Conservation (phyloP, 2,113 vertebrate species). For the Megaceryle torquata region DNA sequence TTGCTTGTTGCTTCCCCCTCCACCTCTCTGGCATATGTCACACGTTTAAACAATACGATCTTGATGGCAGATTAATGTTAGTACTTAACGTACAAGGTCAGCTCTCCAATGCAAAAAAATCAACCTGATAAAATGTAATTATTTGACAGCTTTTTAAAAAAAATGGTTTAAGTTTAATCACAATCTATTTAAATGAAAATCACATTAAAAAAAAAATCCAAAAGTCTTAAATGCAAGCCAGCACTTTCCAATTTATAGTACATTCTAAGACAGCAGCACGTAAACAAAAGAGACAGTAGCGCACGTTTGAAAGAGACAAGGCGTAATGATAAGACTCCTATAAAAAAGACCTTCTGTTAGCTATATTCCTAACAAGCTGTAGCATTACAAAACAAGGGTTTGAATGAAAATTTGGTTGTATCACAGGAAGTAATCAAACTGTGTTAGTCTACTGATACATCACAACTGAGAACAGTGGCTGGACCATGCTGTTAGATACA, state of each 20-base stretch:
- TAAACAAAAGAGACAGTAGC: not conserved
- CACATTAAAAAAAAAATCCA: not conserved
- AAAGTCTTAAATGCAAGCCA: not conserved
- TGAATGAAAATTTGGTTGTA: not conserved
- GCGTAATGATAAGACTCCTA: not conserved
- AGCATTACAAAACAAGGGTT: not conserved
- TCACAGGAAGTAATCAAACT: not conserved
- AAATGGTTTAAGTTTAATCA: not conserved
- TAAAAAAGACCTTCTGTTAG: not conserved
- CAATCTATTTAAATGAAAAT: not conserved
- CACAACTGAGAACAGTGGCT: not conserved
- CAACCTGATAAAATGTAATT: not conserved
- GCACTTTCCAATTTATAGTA: not conserved
- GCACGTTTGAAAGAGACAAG: conserved; percentile 30
- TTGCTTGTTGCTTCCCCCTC: not conserved
- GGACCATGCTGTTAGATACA: not conserved
- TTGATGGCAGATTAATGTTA: conserved; percentile 41
- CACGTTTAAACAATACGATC: conserved; percentile 5
- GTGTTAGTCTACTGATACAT: not conserved
- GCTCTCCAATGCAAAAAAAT: conserved; percentile 16
- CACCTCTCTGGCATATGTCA: not conserved
- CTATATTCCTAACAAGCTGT: not conserved
- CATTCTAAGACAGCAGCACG: not conserved
- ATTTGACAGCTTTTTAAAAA: not conserved
- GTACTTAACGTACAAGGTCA: not conserved